Evolutionary conservation across 2,113 vertebrate genomes (phyloP).

Genomic region (Piaya cayana): DNA sequence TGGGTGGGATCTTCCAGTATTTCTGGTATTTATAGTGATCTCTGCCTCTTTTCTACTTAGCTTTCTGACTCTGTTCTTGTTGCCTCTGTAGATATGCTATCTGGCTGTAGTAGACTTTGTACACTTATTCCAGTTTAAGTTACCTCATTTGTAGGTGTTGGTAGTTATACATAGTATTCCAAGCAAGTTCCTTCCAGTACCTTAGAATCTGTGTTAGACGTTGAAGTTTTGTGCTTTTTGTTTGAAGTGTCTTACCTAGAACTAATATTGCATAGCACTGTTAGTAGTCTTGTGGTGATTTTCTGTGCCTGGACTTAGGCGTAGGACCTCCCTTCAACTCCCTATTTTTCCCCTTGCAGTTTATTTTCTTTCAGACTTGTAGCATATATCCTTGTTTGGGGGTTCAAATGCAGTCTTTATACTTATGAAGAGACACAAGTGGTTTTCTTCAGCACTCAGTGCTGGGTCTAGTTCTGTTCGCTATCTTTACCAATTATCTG

Average conservation of each 20-base stretch:
- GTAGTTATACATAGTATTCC: background rate
- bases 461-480: too few species aligned
- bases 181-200: background rate
- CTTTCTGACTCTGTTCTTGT: background rate
- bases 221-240: background rate
- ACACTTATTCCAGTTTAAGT: fast-evolving
- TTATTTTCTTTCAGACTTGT: background rate
- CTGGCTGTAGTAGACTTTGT: background rate
- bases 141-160: fast-evolving
- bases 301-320: background rate
- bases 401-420: background rate
- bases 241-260: background rate
- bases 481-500: too few species aligned
- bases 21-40: background rate
- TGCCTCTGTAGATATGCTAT: fast-evolving
- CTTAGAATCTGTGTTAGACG: background rate
- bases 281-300: background rate
- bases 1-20: background rate
- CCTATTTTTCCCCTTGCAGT: fast-evolving
- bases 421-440: background rate
- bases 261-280: background rate
- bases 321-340: background rate
- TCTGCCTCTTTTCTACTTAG: background rate
- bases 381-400: background rate
- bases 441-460: too few species aligned